Percentiles rank a stretch among this genome's conserved stretches.
These are phyloP conservation scores for Trichonephila clavipes DNA, from an alignment of 1,140 invertebrate genomes.

Conservation along the genomic window DNA sequence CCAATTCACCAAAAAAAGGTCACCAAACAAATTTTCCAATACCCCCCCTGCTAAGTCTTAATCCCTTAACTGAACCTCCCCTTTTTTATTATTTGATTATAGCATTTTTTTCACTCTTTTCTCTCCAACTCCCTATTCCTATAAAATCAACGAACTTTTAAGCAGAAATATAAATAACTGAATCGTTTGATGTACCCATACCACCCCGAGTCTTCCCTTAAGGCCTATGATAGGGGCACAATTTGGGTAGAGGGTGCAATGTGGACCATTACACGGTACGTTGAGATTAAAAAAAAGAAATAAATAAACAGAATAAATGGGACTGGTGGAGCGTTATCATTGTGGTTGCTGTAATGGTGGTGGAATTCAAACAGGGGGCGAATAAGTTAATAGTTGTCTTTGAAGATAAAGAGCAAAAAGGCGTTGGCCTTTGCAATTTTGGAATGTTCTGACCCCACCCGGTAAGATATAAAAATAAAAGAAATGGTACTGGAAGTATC, in stretches of 20 bases:
- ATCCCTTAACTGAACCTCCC: neutral
- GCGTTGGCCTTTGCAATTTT: neutral
- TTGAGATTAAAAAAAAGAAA: conserved; percentile 4
- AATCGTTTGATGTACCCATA: neutral
- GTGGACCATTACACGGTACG: neutral
- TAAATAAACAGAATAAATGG: conserved; percentile 11
- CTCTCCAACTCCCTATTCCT: neutral
- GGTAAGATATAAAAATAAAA: neutral
- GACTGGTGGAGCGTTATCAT: neutral
- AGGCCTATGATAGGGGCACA: neutral
- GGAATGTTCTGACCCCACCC: neutral
- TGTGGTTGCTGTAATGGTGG: neutral
- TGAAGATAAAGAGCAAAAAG: conserved; percentile 20
- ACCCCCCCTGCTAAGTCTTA: neutral
- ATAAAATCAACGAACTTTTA: conserved; percentile 49
- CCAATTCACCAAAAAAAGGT: conserved; percentile 35
- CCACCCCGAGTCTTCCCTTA: conserved; percentile 11
- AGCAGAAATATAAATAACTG: conserved; percentile 69
- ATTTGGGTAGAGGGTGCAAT: conserved; percentile 2
- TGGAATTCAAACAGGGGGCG: neutral
- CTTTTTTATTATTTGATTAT: conserved; percentile 18
- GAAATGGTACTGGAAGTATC: neutral
- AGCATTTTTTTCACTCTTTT: neutral
- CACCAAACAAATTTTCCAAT: conserved; percentile 23
- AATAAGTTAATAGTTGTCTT: conserved; percentile 32